Conservation (phyloP, 2,797 vertebrate genomes). For the Pteropus rufus region DNA sequence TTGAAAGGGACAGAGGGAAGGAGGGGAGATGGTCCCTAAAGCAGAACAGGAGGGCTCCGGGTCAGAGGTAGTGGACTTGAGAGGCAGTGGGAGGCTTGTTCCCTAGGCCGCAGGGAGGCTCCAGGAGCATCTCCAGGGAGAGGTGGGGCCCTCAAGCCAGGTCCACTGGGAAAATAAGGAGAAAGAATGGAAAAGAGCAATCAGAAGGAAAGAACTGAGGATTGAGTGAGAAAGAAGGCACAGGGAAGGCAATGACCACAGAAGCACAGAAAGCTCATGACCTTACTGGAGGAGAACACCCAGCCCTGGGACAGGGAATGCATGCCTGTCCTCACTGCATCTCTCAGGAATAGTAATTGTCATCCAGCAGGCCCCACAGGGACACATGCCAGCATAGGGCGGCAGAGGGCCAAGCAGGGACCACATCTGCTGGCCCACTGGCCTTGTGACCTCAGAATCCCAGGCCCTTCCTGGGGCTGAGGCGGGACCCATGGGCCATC, state of each 20-base stretch:
- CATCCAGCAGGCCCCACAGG: neutral
- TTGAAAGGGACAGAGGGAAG: too few species aligned
- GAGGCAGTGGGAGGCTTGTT: accelerated
- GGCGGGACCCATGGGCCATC: accelerated
- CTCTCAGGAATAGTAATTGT: neutral
- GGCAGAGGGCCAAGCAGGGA: too few species aligned
- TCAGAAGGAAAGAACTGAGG: neutral
- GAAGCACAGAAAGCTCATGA: neutral
- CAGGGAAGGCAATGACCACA: neutral
- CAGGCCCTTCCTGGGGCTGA: neutral
- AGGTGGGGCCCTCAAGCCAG: neutral
- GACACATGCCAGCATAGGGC: neutral
- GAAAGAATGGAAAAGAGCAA: neutral
- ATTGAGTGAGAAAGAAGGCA: neutral
- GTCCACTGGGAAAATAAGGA: neutral
- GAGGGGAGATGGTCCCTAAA: neutral
- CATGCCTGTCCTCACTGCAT: neutral
- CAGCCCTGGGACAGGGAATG: too few species aligned
- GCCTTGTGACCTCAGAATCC: too few species aligned
- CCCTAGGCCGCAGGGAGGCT: neutral
- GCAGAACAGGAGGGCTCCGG: neutral
- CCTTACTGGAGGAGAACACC: neutral
- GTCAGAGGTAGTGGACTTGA: neutral
- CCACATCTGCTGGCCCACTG: neutral
- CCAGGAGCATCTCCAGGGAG: neutral